phyloP scores from a whole-genome alignment of 1,140 invertebrate genomes.

The Temnothorax curvispinosus region DNA sequence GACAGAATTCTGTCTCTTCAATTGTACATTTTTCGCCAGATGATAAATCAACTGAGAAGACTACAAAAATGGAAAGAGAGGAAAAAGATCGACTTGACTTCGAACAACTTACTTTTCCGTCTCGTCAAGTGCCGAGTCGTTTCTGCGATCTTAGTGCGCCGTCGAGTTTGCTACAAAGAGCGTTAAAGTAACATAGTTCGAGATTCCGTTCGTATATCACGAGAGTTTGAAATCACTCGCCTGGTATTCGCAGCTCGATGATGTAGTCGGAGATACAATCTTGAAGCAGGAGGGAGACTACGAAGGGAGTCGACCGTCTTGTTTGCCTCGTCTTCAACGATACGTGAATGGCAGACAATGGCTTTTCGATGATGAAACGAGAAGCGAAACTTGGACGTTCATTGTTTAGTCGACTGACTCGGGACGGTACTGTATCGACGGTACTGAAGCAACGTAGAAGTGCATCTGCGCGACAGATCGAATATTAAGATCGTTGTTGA shows the following conservation, averaged over 20 bases:
- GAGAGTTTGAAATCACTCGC: constrained; percentile 56
- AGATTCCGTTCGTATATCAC: constrained; percentile 57
- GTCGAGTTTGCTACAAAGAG: constrained; percentile 54
- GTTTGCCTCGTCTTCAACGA: constrained; percentile 56
- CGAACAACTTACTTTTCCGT: constrained; percentile 36
- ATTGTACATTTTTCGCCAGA: background rate
- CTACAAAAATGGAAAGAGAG: background rate
- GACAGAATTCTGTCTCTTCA: background rate
- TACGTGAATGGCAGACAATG: constrained; percentile 55
- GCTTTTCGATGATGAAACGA: constrained; percentile 60
- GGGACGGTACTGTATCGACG: background rate
- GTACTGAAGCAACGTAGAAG: constrained; percentile 10
- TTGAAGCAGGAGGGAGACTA: constrained; percentile 1
- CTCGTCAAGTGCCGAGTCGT: constrained; percentile 37
- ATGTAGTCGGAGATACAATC: constrained; percentile 47
- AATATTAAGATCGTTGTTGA: constrained; percentile 46
- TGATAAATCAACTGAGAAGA: background rate
- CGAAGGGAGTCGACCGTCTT: constrained; percentile 38
- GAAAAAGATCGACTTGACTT: constrained; percentile 30
- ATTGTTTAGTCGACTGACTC: constrained; percentile 52
- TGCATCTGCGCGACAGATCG: constrained; percentile 21
- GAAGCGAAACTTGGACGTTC: constrained; percentile 60
- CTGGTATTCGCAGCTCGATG: constrained; percentile 48
- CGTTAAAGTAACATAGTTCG: constrained; percentile 54
- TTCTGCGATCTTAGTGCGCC: constrained; percentile 32